These are phyloP conservation scores for Himalopsyche japonica DNA, from an alignment of 2,888 invertebrate species.

Conservation along the genomic window DNA sequence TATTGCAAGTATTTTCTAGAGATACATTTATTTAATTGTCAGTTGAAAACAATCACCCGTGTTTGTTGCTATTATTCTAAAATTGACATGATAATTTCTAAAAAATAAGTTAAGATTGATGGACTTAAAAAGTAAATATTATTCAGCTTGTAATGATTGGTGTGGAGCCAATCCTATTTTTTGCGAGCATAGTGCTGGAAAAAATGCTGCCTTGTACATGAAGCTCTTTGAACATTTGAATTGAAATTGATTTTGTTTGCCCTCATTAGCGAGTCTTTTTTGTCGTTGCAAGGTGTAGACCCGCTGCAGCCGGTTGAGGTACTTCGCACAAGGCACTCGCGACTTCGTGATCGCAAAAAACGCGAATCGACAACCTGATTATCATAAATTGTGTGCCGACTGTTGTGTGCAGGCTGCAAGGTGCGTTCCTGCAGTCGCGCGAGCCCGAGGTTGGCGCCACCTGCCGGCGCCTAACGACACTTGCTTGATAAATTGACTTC, in stretches of 20 bases:
- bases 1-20: too few species aligned
- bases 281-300: neutral
- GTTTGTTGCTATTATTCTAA: too few species aligned
- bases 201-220: neutral
- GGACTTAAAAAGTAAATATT: too few species aligned
- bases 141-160: too few species aligned
- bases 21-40: too few species aligned
- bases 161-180: neutral
- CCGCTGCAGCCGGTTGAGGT: neutral
- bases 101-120: too few species aligned
- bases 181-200: neutral
- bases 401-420: neutral
- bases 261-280: neutral
- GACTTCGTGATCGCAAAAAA: neutral
- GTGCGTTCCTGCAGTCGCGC: neutral
- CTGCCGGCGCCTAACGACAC: slow-evolving; percentile 1
- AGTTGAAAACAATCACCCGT: too few species aligned
- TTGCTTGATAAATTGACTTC: neutral
- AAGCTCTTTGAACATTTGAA: neutral
- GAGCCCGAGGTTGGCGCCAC: neutral
- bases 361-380: neutral
- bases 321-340: neutral
- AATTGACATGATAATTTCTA: too few species aligned
- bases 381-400: neutral
- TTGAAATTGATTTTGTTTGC: neutral